Base-by-base conservation (phyloP, 2,797 vertebrate species). In the Taenioides sp. region DNA sequence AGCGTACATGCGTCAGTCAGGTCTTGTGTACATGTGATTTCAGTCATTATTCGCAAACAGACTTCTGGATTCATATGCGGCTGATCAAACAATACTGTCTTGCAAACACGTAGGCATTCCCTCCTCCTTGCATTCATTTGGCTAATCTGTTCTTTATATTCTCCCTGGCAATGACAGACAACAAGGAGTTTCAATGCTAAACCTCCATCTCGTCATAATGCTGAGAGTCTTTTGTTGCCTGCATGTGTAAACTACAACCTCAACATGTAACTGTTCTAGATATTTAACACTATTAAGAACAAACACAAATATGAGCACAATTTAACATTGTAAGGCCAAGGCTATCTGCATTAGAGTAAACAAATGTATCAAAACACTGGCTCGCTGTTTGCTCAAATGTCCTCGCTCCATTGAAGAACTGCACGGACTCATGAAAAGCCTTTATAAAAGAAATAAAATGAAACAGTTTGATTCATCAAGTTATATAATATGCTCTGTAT, bases 121-220 rank as follows among this genome's bases (percentile, higher is more conserved):
- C 68, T 31, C 43, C 69, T 54, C 12, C 68, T 62, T 52, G 73
- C 67, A 70, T 78, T 75, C 63, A 49, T 68, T 82, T 65, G 76
- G 72, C 69, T 89, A 91, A 91, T 92, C 90, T 87, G 87, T 86
- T 89, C 87, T 90, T 90, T 88, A 87, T 80, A 83, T 85, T 83
- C 86, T 92, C 86, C 81, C 87, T 22, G 80, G 84, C 79, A 84
- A 79, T 86, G 76, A 47, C 69, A 76, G 62, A 90, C 87, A 88
- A 91, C 84, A 67, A 80, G 68, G 75, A 79, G 82, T 79, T 85
- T 79, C 79, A 52, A 73, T 62, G 69, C 74, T 72, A 77, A 85
- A 81, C 83, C 77, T 73, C 59, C 82, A 73, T 78, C 65, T 70
- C 62, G 83, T 86, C 80, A 74, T 73, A 80, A 34, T 43, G 71